Evolutionary conservation across 2,113 vertebrate genomes (phyloP).

Genomic region (Budorcas taxicolor): DNA sequence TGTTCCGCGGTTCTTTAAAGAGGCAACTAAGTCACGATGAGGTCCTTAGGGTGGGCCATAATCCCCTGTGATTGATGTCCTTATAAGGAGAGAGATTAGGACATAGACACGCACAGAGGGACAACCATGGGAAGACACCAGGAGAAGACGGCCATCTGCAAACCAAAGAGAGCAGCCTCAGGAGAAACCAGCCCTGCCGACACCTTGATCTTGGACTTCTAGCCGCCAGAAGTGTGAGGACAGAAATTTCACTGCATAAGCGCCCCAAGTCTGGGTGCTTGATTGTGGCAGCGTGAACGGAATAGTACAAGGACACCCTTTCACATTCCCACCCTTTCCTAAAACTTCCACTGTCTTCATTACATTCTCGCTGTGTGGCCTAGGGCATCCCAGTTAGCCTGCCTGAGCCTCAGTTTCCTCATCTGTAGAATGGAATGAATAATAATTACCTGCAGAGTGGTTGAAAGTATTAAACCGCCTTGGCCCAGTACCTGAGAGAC

Average conservation of each 20-base stretch:
- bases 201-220: not conserved
- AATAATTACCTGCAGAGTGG: not conserved
- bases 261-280: not conserved
- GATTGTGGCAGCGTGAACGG: not conserved
- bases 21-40: not conserved
- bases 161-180: not conserved
- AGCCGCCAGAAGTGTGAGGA: not conserved
- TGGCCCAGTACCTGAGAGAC: not conserved
- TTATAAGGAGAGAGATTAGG: not conserved
- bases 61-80: not conserved
- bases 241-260: not conserved
- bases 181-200: not conserved
- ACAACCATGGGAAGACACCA: fast-evolving
- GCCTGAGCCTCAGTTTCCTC: not conserved
- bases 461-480: fast-evolving
- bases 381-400: not conserved
- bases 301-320: not conserved
- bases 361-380: not conserved
- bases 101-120: not conserved
- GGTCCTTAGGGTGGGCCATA: not conserved
- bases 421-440: not conserved
- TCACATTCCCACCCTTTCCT: not conserved
- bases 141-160: not conserved
- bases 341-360: not conserved
- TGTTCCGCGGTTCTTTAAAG: not conserved